Conservation (phyloP, 2,113 vertebrate genomes). For the Sinocyclocheilus anophthalmus region DNA sequence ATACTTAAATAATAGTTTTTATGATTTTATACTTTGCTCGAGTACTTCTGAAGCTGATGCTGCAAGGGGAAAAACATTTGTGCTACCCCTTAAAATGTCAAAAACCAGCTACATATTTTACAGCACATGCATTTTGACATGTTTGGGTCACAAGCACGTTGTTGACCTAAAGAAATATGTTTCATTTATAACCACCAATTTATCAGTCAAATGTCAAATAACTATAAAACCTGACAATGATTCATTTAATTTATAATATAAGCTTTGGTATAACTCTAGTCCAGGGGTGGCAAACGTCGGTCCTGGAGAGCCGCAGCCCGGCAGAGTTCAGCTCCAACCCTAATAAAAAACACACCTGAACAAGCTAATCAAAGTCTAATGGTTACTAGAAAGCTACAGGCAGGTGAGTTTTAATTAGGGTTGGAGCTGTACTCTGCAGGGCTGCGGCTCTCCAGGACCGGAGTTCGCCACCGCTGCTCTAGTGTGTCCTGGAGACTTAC, state of each 20-base stretch:
- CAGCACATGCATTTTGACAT: too few relatives aligned
- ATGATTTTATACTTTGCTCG: neutral
- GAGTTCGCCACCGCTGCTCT: neutral
- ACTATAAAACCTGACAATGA: neutral
- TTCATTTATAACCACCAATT: neutral
- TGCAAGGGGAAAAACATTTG: neutral
- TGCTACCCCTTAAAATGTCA: neutral
- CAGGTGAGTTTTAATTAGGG: too few relatives aligned
- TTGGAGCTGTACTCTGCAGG: too few relatives aligned
- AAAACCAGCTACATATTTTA: neutral
- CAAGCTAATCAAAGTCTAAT: too few relatives aligned
- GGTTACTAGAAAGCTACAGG: too few relatives aligned
- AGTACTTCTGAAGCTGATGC: too few relatives aligned
- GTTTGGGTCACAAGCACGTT: neutral
- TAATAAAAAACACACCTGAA: too few relatives aligned
- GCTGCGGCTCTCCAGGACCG: too few relatives aligned
- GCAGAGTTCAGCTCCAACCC: too few relatives aligned
- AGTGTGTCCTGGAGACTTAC: neutral
- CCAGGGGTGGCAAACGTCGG: too few relatives aligned
- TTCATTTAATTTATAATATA: neutral
- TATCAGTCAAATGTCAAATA: neutral
- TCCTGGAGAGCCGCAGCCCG: too few relatives aligned
- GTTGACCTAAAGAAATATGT: neutral
- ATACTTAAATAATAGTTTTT: neutral
- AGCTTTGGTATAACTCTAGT: neutral